A percentile compares a stretch with the other conserved stretches of the same genome.
Evolutionary conservation across 2,113 vertebrate genomes (phyloP).

Genomic region (Platysteira castanea): DNA sequence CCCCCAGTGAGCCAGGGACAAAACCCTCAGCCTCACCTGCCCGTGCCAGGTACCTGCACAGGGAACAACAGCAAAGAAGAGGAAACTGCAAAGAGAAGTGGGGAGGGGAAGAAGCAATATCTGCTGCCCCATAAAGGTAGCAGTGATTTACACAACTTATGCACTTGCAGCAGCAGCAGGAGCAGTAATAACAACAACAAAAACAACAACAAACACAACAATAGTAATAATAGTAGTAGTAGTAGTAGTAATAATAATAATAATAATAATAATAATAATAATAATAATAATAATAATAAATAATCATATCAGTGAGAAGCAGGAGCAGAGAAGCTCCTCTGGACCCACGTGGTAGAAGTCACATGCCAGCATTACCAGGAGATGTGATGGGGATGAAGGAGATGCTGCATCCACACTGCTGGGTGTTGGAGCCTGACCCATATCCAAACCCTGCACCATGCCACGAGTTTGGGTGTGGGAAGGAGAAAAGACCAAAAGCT

Average conservation of each 20-base stretch:
- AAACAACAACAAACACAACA: rapidly evolving
- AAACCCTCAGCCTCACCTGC: neutral
- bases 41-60: rapidly evolving
- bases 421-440: neutral
- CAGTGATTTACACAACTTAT: neutral
- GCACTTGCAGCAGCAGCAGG: neutral
- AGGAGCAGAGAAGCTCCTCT: neutral
- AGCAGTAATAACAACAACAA: neutral
- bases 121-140: neutral
- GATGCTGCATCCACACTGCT: rapidly evolving
- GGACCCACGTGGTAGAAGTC: neutral
- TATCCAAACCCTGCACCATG: neutral
- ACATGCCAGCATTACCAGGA: neutral
- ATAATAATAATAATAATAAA: no score
- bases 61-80: neutral
- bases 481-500: neutral
- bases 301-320: rapidly evolving
- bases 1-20: rapidly evolving
- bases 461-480: neutral
- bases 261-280: no score
- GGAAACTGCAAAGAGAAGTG: neutral
- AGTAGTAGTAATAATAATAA: no score
- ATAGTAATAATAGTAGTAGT: neutral
- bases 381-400: neutral
- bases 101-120: neutral